Base-by-base conservation (phyloP, 2,797 vertebrate species). In the Eulemur rubriventer region DNA sequence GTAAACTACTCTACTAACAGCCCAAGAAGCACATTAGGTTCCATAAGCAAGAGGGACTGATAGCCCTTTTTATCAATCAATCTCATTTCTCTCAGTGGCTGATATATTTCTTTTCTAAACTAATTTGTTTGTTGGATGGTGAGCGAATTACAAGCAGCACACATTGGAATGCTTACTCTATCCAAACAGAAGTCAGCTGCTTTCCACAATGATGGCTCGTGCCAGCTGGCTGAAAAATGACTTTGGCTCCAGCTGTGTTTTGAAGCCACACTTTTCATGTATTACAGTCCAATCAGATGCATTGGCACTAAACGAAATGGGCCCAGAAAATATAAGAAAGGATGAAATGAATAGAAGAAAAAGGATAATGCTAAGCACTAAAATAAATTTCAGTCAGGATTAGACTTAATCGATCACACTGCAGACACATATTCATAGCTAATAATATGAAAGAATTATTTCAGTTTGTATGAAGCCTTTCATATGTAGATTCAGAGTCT, bases 241-340 rank as follows among this genome's bases (percentile, higher is more conserved):
- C 89, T 69, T 91, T 97, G 96, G 96, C 92, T 97, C 96, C 96
- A 97, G 96, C 93, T 98, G 92, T 97, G 94, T 96, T 97, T 96
- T 96, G 96, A 96, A 95, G 75, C 28, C 76, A 93, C 81, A 92
- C 94, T 63, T 70, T 92, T 97, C 80, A 94, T 89, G 67, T 80
- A 96, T 97, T 90, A 72, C 83, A 95, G 89, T 90, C 96, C 97
- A 96, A 92, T 98, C 96, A 97, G 91, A 95, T 97, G 94, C 59
- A 84, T 46, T 30, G 30, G 63, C 38, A 96, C n/a, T 88, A 82
- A 95, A 73, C 57, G 41, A 95, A 98, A 97, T 82, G 78, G 55
- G 16, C 91, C 46, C 73, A 85, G 81, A 96, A 96, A 95, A 85
- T 92, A 85, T 12, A 93, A 95, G 85, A 70, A 33, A 94, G 43